Evolutionary conservation across 2,797 vertebrate genomes (phyloP).

Genomic region (Poeciliopsis presidionis): DNA sequence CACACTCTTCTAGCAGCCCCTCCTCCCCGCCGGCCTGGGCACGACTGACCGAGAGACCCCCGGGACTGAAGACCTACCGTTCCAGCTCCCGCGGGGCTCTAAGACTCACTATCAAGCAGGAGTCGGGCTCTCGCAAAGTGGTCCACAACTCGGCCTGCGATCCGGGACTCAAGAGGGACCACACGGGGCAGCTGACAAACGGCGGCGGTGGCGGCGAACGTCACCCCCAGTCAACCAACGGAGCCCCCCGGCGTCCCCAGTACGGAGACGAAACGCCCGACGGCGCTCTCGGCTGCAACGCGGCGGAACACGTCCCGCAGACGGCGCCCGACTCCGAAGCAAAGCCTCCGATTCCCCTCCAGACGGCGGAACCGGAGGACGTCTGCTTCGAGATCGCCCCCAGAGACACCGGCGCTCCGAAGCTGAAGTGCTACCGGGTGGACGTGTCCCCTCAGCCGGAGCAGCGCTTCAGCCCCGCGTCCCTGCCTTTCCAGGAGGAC

Average conservation of each 20-base stretch:
- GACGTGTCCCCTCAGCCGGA: slow-evolving; percentile 57
- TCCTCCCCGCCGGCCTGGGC: slow-evolving; percentile 79
- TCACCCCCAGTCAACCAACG: slow-evolving; percentile 46
- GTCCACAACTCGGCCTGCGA: slow-evolving; percentile 81
- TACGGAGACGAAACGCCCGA: slow-evolving; percentile 41
- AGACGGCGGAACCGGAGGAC: slow-evolving; percentile 49
- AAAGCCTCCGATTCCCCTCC: slow-evolving; percentile 46
- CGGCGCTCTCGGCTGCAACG: slow-evolving; percentile 21
- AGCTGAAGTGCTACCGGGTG: slow-evolving; percentile 73
- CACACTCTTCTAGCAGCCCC: slow-evolving; percentile 60
- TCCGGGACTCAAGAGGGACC: slow-evolving; percentile 70
- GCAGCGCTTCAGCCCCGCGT: slow-evolving; percentile 53
- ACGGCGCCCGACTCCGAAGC: slow-evolving; percentile 20
- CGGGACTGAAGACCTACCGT: slow-evolving; percentile 83
- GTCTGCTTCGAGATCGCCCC: slow-evolving; percentile 47
- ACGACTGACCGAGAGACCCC: slow-evolving; percentile 78
- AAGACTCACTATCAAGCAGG: slow-evolving; percentile 86
- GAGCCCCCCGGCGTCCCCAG: slow-evolving; percentile 29
- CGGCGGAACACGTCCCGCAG: slow-evolving; percentile 40
- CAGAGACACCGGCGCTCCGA: slow-evolving; percentile 67
- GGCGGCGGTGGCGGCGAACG: slow-evolving; percentile 55
- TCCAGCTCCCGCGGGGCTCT: slow-evolving; percentile 83
- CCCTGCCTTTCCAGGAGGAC: slow-evolving; percentile 73
- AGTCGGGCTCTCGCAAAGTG: slow-evolving; percentile 83
- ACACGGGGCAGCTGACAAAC: slow-evolving; percentile 74